Conservation (phyloP, 2,797 vertebrate species). For the Clarias pachynema region DNA sequence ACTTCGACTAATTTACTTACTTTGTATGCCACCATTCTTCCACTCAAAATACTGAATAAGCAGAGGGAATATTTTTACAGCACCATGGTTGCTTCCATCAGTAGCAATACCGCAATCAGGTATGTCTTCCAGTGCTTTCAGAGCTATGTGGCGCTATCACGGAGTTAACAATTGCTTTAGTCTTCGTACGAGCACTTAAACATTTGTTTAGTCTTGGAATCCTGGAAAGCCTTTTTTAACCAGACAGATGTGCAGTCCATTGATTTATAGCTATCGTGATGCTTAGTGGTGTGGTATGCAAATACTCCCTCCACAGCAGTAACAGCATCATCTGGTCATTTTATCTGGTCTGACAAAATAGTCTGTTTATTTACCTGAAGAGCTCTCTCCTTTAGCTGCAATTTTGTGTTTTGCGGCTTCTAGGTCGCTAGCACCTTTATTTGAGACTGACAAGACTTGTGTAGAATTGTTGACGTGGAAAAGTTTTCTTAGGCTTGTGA, state of each 20-base stretch:
- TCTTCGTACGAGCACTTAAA: background rate
- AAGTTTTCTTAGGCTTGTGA: no score
- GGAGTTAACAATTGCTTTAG: constrained; percentile 15
- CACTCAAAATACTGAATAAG: constrained; percentile 45
- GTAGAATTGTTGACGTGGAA: no score
- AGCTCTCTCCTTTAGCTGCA: background rate
- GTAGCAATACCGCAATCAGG: constrained; percentile 36
- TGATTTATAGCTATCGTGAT: constrained; percentile 33
- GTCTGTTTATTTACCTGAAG: background rate
- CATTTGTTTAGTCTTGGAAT: background rate
- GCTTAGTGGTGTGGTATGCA: constrained; percentile 23
- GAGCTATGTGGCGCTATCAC: constrained; percentile 3
- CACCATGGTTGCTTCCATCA: constrained; percentile 31
- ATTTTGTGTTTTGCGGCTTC: no score
- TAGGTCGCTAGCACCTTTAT: no score
- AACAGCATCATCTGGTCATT: background rate
- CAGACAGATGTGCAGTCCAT: constrained; percentile 30
- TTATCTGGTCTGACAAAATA: constrained; percentile 8
- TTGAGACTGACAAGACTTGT: no score
- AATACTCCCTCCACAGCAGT: constrained; percentile 14
- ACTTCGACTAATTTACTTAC: no score
- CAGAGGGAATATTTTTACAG: constrained; percentile 31
- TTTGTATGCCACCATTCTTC: constrained; percentile 28
- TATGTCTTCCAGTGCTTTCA: constrained; percentile 34
- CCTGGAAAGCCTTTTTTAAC: constrained; percentile 10